phyloP scores from a whole-genome alignment of 2,113 vertebrate genomes.

The Cyprinodon brontotheroides region DNA sequence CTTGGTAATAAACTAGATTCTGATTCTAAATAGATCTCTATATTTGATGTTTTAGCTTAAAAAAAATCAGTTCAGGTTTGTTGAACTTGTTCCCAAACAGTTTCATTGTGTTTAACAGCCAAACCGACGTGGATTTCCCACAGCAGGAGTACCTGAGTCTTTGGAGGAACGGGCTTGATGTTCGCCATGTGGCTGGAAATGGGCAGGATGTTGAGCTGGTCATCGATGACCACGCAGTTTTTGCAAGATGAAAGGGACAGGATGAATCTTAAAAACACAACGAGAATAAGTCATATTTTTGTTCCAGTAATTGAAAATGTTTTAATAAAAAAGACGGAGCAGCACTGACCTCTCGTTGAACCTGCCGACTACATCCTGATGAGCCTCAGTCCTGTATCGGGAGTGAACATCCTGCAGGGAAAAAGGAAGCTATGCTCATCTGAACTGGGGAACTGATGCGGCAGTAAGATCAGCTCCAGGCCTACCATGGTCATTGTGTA shows the following conservation, averaged over 20 bases:
- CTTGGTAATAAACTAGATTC: too few species aligned
- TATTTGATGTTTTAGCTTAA: background rate
- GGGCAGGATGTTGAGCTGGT: constrained; percentile 94
- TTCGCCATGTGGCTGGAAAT: constrained; percentile 89
- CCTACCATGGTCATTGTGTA: constrained; percentile 97
- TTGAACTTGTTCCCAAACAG: background rate
- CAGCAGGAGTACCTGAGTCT: constrained; percentile 79
- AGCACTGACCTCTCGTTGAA: constrained; percentile 91
- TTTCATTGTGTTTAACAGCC: background rate
- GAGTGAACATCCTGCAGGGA: constrained; percentile 90
- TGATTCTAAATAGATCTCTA: too few species aligned
- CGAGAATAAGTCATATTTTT: background rate
- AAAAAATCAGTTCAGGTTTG: background rate
- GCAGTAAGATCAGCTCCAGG: background rate
- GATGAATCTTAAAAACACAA: constrained; percentile 84
- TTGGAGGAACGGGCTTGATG: constrained; percentile 88
- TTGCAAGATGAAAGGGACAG: constrained; percentile 92
- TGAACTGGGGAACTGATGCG: background rate
- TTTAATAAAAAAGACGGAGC: background rate
- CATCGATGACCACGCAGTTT: constrained; percentile 93
- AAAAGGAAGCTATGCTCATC: background rate
- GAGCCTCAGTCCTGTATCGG: constrained; percentile 94
- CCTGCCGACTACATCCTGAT: constrained; percentile 94
- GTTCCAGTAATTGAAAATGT: background rate
- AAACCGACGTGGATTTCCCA: background rate